Evolutionary conservation across 2,797 vertebrate species (phyloP), one percentile per base, ranked within the genome.

Genomic region (Sebastes hubbsi): DNA sequence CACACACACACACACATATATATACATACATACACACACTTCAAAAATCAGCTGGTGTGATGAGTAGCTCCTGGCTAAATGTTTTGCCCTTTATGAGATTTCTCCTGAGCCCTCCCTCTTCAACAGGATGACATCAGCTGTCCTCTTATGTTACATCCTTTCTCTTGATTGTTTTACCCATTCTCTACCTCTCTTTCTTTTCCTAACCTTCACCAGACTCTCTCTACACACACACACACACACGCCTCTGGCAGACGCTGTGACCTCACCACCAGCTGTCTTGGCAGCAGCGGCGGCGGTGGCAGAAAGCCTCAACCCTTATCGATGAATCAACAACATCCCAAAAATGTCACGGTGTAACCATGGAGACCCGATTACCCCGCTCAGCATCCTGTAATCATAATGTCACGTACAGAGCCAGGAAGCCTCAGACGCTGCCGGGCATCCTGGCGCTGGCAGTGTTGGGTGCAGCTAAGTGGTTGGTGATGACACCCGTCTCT

Each of bases 41-140:
- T 2, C 3, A 64, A 14, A 69, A 16, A 66, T 63, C 69, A 70
- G 49, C 68, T 27, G 14, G 59, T 84, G 89, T 85, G 89, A 86
- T 84, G 89, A 92, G 87, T 54, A 80, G 91, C 86, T 85, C 1
- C 42, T 16, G 72, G 84, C 54, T 71, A 84, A 76, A 88, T 34
- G n/a, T 78, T 82, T 73, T 69, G 36, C 60, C 67, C 79, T 75
- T 88, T 64, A 8, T 20, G 2, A 65, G 13, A 3, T 54, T 13
- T 62, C 77, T 75, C 58, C 16, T 2, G 61, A 73, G 75, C 55
- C 46, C 55, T 66, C 25, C 29, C 63, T 64, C 8, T 27, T 18
- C 42, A 49, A 49, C 42, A 49, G 12, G 42, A 73, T 72, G 70
- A 80, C 65, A 24, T 81, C 77, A 70, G 14, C 52, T 10, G 12